Evolutionary conservation across 2,888 invertebrate species (phyloP), one percentile per base, ranked within the genome.

Genomic region (Nyleta sp.): DNA sequence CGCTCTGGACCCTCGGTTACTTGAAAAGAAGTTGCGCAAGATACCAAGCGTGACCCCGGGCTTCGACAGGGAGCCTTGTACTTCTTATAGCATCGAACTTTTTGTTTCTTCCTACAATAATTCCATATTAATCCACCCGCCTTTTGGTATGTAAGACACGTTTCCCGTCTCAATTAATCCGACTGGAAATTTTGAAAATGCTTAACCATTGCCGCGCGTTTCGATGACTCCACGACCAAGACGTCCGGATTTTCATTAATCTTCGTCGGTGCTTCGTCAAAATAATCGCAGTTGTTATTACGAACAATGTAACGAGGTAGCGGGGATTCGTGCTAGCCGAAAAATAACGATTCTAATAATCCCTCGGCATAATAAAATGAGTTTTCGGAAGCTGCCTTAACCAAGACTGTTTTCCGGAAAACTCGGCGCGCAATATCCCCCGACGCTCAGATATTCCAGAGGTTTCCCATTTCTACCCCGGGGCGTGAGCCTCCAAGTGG

Each of bases 321-420:
- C 42, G 18, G 35, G 50, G 28, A 82, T 80, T 82, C 35, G 22
- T 35, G 38, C 78, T 82, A 78, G 80, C 80, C 75, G 81, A 84
- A 85, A 86, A 86, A 86, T 86, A 86, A 85, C 84, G 86, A 86
- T 81, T 85, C 84, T 84, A 86, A 86, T 86, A 86, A 86, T 86
- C 81, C 81, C 38, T 78, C 33, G 62, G n/a, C 44, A 74, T 65
- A 70, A 73, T 70, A 74, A 74, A 78, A 68, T 74, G 70, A 74
- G 65, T 55, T 70, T 77, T 77, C 60, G 48, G 62, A 68, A 62
- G 73, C 62, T 55, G 48, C 65, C 52, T 67, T 74, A 80, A 77
- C 65, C 74, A 55, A 46, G 52, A 68, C 57, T 72, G 75, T 75
- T 80, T 77, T 60, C 48, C 48, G 59, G 78, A 72, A 73, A 76